These are phyloP conservation scores for Shargacucullia verbasci DNA, from an alignment of 2,888 invertebrate genomes.

Conservation along the genomic window DNA sequence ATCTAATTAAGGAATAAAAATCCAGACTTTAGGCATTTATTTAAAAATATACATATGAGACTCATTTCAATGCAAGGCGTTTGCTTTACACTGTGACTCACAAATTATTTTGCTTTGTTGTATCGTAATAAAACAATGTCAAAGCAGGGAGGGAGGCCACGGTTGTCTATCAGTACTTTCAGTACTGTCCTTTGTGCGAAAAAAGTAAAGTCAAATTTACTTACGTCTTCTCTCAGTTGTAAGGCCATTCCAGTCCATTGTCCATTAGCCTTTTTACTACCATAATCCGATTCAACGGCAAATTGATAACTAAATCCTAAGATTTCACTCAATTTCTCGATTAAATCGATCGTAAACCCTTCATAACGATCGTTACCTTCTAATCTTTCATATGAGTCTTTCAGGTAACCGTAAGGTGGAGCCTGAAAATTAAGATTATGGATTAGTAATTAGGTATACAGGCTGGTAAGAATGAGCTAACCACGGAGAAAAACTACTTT, in stretches of 20 bases:
- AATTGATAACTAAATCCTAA: conserved; percentile 95
- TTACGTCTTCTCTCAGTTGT: conserved; percentile 91
- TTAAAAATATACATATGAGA: no score
- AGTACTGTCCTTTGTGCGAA: no score
- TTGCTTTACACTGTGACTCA: no score
- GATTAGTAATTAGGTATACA: not conserved
- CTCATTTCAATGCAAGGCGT: no score
- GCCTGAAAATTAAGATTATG: conserved; percentile 86
- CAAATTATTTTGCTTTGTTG: no score
- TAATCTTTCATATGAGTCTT: conserved; percentile 89
- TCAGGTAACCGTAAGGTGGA: conserved; percentile 95
- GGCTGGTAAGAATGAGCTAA: no score
- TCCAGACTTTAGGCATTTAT: no score
- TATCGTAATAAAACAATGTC: no score
- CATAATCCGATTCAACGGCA: conserved; percentile 92
- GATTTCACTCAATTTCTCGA: conserved; percentile 92
- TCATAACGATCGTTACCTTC: conserved; percentile 95
- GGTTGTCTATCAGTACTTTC: no score
- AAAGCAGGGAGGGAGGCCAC: not conserved
- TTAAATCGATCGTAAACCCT: conserved; percentile 96
- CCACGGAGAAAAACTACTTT: no score
- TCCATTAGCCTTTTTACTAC: conserved; percentile 77
- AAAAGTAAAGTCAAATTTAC: no score
- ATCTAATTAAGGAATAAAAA: no score
- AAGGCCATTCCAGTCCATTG: conserved; percentile 92